Conservation (phyloP, 2,113 vertebrate species). For the Clupea harengus region DNA sequence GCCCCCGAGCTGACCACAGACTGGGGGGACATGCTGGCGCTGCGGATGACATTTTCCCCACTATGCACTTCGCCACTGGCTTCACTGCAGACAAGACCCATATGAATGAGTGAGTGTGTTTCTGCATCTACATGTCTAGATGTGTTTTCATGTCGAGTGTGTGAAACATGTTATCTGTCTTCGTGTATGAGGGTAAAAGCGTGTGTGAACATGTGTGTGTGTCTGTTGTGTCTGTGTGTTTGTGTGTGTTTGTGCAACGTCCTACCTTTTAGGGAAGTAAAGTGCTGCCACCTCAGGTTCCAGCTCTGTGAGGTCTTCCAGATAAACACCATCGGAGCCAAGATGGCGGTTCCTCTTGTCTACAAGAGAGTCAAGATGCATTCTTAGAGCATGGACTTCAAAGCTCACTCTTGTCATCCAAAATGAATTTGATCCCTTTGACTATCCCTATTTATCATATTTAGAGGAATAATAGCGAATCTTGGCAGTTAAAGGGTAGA, state of each 20-base stretch:
- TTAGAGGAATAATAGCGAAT: background rate
- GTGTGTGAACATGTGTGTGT: too few species aligned
- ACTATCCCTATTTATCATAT: background rate
- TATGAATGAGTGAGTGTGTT: background rate
- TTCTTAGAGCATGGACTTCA: background rate
- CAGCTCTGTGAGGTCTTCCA: conserved; percentile 93
- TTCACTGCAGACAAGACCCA: conserved; percentile 26
- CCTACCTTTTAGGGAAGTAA: conserved; percentile 94
- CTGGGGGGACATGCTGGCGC: conserved; percentile 83
- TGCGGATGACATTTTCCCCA: conserved; percentile 58
- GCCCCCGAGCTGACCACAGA: conserved; percentile 83
- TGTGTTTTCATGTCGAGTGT: background rate
- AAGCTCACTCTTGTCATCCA: background rate
- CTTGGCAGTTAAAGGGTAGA: background rate
- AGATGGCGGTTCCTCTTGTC: conserved; percentile 92
- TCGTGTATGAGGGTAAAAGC: background rate
- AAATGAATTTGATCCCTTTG: background rate
- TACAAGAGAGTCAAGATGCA: conserved; percentile 48
- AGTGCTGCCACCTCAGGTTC: conserved; percentile 93
- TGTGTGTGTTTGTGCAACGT: background rate
- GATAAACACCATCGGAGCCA: conserved; percentile 89
- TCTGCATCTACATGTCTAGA: too few species aligned
- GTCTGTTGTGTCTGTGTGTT: background rate
- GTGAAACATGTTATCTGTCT: background rate
- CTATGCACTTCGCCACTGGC: conserved; percentile 58